Conservation (phyloP, 92 coral and sea anemone species). For the Bergia puertoricense region DNA sequence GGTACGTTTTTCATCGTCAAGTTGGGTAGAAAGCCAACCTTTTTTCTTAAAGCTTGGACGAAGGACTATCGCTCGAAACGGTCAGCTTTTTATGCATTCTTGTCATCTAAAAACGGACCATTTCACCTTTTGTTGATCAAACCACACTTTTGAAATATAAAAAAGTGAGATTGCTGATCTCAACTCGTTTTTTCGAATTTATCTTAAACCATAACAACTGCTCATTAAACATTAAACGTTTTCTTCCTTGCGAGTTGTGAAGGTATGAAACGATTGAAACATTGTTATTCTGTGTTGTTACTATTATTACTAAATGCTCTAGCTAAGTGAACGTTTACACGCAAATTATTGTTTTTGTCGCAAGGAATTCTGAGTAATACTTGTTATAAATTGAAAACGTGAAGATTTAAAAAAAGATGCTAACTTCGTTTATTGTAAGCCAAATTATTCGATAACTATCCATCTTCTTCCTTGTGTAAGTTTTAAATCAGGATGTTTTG, state of each 20-base stretch:
- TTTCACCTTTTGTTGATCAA: not conserved
- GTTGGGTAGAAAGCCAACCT: not conserved
- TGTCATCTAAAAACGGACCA: not conserved
- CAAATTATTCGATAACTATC: not conserved
- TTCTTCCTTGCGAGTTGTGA: not conserved
- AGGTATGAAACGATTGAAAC: not conserved
- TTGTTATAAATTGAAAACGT: not conserved
- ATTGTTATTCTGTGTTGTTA: not conserved
- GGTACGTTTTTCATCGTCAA: not conserved
- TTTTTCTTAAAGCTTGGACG: not conserved
- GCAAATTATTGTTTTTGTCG: not conserved
- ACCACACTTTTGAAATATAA: not conserved
- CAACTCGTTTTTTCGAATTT: not conserved
- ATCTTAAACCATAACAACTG: not conserved
- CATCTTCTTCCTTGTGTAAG: not conserved
- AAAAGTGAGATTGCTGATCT: not conserved
- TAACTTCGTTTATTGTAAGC: not conserved
- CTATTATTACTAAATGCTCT: not conserved
- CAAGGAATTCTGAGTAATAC: not conserved
- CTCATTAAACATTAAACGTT: not conserved
- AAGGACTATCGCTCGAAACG: not conserved
- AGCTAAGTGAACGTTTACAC: not conserved
- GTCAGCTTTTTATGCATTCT: no score
- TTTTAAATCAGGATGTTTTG: not conserved
- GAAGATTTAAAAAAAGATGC: not conserved